phyloP scores from a whole-genome alignment of 2,888 invertebrate genomes.

The Boloria selene region DNA sequence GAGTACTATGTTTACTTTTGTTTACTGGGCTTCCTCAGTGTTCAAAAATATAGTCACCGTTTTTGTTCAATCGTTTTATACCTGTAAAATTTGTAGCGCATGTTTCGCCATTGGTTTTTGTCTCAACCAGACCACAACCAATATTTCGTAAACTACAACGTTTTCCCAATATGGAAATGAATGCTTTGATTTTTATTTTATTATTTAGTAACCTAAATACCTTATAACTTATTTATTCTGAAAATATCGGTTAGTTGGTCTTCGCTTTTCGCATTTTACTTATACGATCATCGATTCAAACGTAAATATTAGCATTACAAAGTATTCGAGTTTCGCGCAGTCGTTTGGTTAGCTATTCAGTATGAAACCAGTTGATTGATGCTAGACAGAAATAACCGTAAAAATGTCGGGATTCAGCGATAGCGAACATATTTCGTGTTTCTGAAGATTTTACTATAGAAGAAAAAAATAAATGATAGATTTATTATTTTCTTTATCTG shows the following conservation, averaged over 20 bases:
- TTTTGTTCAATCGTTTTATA: too few species aligned
- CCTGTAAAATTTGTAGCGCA: too few species aligned
- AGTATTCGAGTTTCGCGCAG: slow-evolving; percentile 8
- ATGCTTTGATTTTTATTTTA: too few species aligned
- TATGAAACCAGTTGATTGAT: slow-evolving; percentile 15
- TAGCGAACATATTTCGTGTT: slow-evolving; percentile 12
- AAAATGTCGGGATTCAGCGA: slow-evolving; percentile 4
- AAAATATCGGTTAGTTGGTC: not conserved
- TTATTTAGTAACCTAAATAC: too few species aligned
- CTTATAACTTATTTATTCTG: too few species aligned
- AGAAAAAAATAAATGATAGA: slow-evolving; percentile 6
- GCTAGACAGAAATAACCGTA: slow-evolving; percentile 9
- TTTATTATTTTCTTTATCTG: not conserved
- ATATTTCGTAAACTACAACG: too few species aligned
- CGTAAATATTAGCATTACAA: slow-evolving; percentile 16
- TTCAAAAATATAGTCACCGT: too few species aligned
- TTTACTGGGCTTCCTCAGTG: too few species aligned
- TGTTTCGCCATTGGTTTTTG: too few species aligned
- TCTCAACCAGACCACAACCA: too few species aligned
- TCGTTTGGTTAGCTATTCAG: slow-evolving; percentile 19
- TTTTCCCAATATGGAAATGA: too few species aligned
- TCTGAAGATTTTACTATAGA: slow-evolving; percentile 2
- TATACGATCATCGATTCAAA: slow-evolving; percentile 3
- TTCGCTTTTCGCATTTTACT: not conserved
- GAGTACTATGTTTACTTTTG: too few species aligned